These are phyloP conservation scores for Podilymbus podiceps DNA, from an alignment of 2,113 vertebrate species.

Conservation along the genomic window DNA sequence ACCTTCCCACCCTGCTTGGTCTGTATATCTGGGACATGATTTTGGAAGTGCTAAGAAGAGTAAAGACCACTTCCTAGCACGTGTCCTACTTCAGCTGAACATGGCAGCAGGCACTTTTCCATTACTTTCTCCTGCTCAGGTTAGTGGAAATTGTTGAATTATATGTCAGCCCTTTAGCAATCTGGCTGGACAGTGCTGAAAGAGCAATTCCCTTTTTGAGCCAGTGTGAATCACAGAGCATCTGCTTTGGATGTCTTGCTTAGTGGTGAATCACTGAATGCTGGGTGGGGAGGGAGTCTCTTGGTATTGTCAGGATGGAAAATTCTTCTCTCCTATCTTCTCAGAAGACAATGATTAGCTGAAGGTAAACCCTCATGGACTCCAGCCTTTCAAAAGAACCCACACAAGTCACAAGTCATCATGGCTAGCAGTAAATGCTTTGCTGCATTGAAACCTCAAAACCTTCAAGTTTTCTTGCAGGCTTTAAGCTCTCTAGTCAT, in stretches of 20 bases:
- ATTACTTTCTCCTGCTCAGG: neutral
- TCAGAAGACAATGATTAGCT: neutral
- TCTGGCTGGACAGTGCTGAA: neutral
- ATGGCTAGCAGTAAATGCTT: neutral
- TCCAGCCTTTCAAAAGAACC: neutral
- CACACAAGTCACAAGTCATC: neutral
- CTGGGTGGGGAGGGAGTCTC: neutral
- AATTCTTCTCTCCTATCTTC: neutral
- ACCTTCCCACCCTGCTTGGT: neutral
- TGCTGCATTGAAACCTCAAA: neutral
- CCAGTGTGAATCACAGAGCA: neutral
- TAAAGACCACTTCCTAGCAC: neutral
- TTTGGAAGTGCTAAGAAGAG: neutral
- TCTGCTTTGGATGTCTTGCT: neutral
- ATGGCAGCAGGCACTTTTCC: neutral
- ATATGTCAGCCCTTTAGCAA: neutral
- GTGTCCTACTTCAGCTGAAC: neutral
- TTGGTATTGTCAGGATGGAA: neutral
- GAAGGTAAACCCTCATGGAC: neutral
- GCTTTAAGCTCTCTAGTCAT: neutral
- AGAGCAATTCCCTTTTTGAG: neutral
- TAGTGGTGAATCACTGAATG: neutral
- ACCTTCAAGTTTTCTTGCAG: neutral
- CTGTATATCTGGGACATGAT: neutral
- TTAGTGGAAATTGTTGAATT: neutral